Conservation (phyloP, 2,888 invertebrate species). For the Scaptomyza flava region DNA sequence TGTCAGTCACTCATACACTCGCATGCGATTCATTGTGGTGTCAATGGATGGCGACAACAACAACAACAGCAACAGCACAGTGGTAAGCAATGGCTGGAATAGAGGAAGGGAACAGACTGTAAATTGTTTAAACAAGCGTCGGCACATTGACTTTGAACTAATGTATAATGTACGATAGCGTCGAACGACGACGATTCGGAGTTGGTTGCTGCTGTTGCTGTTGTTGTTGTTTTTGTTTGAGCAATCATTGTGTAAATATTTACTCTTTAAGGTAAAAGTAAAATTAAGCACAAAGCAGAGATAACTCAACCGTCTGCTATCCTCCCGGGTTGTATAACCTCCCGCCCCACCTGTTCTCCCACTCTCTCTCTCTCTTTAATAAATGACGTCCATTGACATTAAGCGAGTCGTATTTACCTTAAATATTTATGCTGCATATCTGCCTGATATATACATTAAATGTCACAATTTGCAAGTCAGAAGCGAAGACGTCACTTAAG, state of each 20-base stretch:
- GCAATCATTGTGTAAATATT: slow-evolving; percentile 72
- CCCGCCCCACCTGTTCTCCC: not conserved
- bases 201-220: not conserved
- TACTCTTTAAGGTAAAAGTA: slow-evolving; percentile 67
- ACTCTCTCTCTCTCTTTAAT: not conserved
- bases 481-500: slow-evolving; percentile 10
- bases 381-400: slow-evolving; percentile 16
- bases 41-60: slow-evolving; percentile 40
- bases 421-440: slow-evolving; percentile 45
- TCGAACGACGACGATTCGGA: slow-evolving; percentile 2
- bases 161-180: slow-evolving; percentile 14
- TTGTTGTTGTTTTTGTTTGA: slow-evolving; percentile 27
- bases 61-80: slow-evolving; percentile 2
- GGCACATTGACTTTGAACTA: slow-evolving; percentile 70
- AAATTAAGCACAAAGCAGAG: slow-evolving; percentile 59
- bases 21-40: slow-evolving; percentile 45
- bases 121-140: slow-evolving; percentile 76
- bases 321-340: not conserved
- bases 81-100: not conserved
- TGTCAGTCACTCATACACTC: slow-evolving; percentile 24
- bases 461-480: slow-evolving; percentile 25
- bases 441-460: slow-evolving; percentile 47
- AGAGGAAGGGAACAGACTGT: slow-evolving; percentile 28
- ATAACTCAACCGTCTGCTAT: slow-evolving; percentile 26
- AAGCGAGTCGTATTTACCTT: slow-evolving; percentile 29